These are phyloP conservation scores for Casuarius casuarius DNA, from an alignment of 2,113 vertebrate species.

Conservation along the genomic window DNA sequence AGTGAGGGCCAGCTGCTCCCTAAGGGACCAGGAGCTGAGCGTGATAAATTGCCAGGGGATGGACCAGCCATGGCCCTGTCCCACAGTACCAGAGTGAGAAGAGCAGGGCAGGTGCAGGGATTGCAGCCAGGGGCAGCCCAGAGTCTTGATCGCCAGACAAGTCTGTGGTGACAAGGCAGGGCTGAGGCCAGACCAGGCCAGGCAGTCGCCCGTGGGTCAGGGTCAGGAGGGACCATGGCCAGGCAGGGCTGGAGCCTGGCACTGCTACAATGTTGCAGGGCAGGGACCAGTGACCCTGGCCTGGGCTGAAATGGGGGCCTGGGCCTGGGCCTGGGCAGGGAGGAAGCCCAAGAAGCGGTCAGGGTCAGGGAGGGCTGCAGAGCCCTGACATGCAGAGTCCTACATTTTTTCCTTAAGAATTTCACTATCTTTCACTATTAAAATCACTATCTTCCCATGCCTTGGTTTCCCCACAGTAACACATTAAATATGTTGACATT, in stretches of 20 bases:
- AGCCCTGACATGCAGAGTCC: too few relatives aligned
- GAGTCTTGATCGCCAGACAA: background rate
- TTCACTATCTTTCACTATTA: background rate
- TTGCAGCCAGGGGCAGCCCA: background rate
- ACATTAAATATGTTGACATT: background rate
- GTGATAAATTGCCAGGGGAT: background rate
- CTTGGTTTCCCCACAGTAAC: background rate
- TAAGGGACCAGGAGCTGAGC: background rate
- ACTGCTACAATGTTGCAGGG: fast-evolving
- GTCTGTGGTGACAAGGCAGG: background rate
- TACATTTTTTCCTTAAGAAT: background rate
- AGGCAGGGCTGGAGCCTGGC: background rate
- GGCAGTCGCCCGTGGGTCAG: background rate
- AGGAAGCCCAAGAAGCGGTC: background rate
- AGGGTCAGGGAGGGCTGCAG: background rate
- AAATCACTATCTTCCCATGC: background rate
- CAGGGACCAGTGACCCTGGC: background rate
- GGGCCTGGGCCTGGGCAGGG: fast-evolving
- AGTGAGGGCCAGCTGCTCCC: background rate
- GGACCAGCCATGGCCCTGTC: background rate
- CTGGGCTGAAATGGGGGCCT: background rate
- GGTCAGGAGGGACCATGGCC: fast-evolving
- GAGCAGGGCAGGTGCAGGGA: background rate
- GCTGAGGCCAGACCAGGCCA: background rate
- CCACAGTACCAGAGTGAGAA: background rate